These are phyloP conservation scores for Bombyx mandarina DNA, from an alignment of 1,140 invertebrate species.

Conservation along the genomic window DNA sequence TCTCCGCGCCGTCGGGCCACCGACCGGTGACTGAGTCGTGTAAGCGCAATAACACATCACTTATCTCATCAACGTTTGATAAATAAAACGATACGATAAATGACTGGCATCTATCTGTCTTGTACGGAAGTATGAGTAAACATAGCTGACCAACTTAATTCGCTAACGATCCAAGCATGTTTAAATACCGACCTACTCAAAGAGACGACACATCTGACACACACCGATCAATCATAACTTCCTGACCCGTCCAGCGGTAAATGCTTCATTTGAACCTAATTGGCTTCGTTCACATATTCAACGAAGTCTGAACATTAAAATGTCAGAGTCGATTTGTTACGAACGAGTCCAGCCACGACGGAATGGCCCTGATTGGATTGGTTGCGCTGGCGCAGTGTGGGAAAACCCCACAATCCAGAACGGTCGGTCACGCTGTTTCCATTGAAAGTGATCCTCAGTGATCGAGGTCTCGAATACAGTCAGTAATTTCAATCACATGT, in stretches of 20 bases:
- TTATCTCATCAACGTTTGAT: background rate
- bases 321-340: constrained; percentile 1
- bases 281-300: constrained; percentile 1
- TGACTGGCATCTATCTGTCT: background rate
- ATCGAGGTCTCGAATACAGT: too few species aligned
- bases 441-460: background rate
- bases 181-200: background rate
- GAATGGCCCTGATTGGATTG: background rate
- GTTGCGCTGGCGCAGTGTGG: background rate
- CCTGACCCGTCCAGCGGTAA: background rate
- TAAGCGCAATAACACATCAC: background rate
- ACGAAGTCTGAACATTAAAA: background rate
- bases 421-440: background rate
- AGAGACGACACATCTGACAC: background rate
- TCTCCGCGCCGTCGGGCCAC: constrained; percentile 12
- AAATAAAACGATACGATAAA: background rate
- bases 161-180: background rate
- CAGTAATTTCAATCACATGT: too few species aligned
- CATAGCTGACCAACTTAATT: background rate
- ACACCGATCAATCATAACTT: constrained; percentile 1
- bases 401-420: background rate
- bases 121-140: background rate
- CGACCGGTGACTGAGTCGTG: background rate
- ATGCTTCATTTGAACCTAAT: constrained; percentile 1
- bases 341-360: background rate